Base-by-base conservation (phyloP, 2,797 vertebrate genomes). In the Cuculus canorus region DNA sequence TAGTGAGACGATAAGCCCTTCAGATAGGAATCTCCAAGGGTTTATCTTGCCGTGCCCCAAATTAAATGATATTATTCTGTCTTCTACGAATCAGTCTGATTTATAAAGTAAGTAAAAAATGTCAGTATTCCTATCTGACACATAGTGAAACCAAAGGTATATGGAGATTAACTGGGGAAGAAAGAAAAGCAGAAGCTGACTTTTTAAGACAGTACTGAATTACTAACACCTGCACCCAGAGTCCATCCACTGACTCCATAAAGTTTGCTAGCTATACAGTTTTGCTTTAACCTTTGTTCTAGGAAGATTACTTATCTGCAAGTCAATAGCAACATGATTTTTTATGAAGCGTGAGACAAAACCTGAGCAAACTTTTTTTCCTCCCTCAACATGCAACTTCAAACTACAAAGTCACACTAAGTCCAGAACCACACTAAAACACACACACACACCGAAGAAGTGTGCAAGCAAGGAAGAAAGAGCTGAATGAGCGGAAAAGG, bases 241-340 rank as follows among this genome's bases (percentile, higher is more conserved):
- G 22, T 15, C 59, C 59, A 50, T 24, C 17, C 23, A n/a, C 48
- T 14, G 30, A 68, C 75, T 68, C 82, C 48, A 48, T 68, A 43
- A 89, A 64, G 48, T 80, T 70, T 66, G 33, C 47, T 32, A 57
- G n/a, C 64, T 13, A 7, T 4, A 4, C 14, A n/a, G 27, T 47
- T 70, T 91, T 78, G 66, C 37, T 59, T 18, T 68, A 85, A 89
- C 66, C 72, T 95, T 94, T 92, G 75, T 84, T 71, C 57, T 47
- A 50, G 14, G 66, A 77, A 59, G 70, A 80, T 76, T 88, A 71
- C 35, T 93, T 88, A 79, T 82, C 86, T 78, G n/a, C 68, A 69
- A 80, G 60, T 90, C 71, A 73, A 82, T 12, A 73, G 66, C 45
- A 90, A 63, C 18, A 37, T 81, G 53, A 27, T 2, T 45, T 88